Evolutionary conservation across 2,888 invertebrate genomes (phyloP), one percentile per base, ranked within the genome.

Genomic region (Andricus curvator): DNA sequence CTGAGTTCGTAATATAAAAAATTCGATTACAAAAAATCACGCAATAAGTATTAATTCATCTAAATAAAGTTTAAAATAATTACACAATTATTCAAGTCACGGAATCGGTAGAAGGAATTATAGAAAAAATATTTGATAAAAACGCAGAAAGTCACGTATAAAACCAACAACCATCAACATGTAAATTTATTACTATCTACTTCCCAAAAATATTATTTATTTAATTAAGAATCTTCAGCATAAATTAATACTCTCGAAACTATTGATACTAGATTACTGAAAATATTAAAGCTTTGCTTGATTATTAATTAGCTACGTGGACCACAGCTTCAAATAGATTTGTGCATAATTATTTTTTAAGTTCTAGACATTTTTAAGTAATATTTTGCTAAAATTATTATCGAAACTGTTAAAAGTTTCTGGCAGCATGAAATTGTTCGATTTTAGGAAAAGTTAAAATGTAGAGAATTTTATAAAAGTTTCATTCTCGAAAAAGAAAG

Each of bases 281-380:
- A 74, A 74, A 74, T 74, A 74, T 20, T 56, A 6, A 74, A 74
- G 74, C 74, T 74, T 60, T 74, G 51, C 74, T 74, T 74, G n/a
- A 74, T 74, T 60, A 74, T 74, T 60, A 56, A 56, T 33, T 37
- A 74, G n/a, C 33, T 56, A 60, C 8, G 60, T 56, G 56, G 56
- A n/a, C 74, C 51, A 17, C 33, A 74, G 37, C 51, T 74, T 22
- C n/a, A 74, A 33, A 74, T 11, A 56, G 33, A 33, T 29, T n/a
- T n/a, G 33, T 29, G 20, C 15, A 29, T 29, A 64, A 64, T 64
- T 60, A 60, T 60, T 60, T 60, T 22, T 2, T 13, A 15, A 15
- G 17, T 64, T 29, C 2, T 56, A 13, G 4, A 60, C 8, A 37
- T 41, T 48, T 70, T 51, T 2, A 9, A 56, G 11, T 29, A 62